Percentiles rank a stretch among this genome's conserved stretches.
phyloP scores from a whole-genome alignment of 2,113 vertebrate species.

The Callocephalon fimbriatum region DNA sequence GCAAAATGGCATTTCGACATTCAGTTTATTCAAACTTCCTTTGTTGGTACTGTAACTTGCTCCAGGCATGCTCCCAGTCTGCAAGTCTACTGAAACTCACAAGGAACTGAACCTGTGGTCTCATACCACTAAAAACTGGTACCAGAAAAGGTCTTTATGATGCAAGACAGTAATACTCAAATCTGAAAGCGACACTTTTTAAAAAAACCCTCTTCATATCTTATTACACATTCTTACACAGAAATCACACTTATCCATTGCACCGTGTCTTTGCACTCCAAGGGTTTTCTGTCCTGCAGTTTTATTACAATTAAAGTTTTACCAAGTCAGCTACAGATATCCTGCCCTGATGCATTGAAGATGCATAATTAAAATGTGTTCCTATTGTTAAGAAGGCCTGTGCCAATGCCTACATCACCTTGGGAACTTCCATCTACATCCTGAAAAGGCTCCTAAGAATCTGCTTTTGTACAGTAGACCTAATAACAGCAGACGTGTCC shows the following conservation, averaged over 20 bases:
- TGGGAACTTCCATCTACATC: not conserved
- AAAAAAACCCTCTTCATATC: slow-evolving; percentile 30
- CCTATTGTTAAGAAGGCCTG: not conserved
- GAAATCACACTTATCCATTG: slow-evolving; percentile 30
- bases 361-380: not conserved
- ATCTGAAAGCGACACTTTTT: not conserved
- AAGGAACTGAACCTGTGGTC: slow-evolving; percentile 40
- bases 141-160: slow-evolving; percentile 19
- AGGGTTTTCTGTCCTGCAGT: not conserved
- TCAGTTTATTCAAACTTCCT: slow-evolving; percentile 13
- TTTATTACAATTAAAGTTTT: not conserved
- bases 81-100: not conserved
- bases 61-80: slow-evolving; percentile 35
- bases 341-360: not conserved
- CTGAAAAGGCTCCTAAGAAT: not conserved
- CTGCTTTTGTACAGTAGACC: not conserved
- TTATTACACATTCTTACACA: not conserved
- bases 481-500: not conserved
- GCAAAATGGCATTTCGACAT: slow-evolving; percentile 41
- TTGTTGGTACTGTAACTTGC: slow-evolving; percentile 41
- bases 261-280: not conserved
- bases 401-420: not conserved
- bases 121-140: not conserved
- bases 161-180: slow-evolving; percentile 24
- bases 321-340: not conserved